A percentile compares a stretch with the other conserved stretches of the same genome.
These are phyloP conservation scores for Pelobates fuscus DNA, from an alignment of 2,113 vertebrate species.

Conservation along the genomic window DNA sequence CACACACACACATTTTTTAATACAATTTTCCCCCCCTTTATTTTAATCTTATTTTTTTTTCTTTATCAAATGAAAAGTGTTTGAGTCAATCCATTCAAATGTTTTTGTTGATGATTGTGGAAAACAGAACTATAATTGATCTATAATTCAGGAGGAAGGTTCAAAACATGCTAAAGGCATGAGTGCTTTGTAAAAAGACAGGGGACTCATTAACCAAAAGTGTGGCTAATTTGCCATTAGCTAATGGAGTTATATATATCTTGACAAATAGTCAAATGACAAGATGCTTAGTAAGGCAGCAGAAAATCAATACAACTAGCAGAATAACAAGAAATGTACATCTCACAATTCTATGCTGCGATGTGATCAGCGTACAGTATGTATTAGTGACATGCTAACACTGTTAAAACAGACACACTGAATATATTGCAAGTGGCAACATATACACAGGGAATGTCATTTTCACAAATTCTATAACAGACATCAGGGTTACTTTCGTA, in stretches of 20 bases:
- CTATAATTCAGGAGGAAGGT: neutral
- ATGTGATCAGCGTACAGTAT: neutral
- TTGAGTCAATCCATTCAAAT: neutral
- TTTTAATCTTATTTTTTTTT: too few relatives aligned
- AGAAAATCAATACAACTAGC: constrained; percentile 10
- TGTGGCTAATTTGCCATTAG: constrained; percentile 12
- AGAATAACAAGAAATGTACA: neutral
- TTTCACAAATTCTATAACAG: too few relatives aligned
- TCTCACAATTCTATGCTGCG: neutral
- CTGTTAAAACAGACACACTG: neutral
- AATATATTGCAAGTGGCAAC: neutral
- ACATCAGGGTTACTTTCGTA: too few relatives aligned
- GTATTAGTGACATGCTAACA: neutral
- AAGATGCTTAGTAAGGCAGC: constrained; percentile 11
- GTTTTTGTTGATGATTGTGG: neutral
- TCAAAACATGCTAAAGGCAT: constrained; percentile 9
- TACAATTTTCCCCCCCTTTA: too few relatives aligned
- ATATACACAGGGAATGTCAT: neutral
- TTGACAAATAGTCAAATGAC: neutral
- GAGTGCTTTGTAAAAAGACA: constrained; percentile 16
- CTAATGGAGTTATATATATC: constrained; percentile 32
- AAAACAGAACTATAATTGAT: neutral
- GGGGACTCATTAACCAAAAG: constrained; percentile 11
- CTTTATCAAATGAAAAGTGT: too few relatives aligned
- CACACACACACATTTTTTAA: too few relatives aligned